Evolutionary conservation across 2,113 vertebrate species (phyloP).

Genomic region (Centropus bengalensis): DNA sequence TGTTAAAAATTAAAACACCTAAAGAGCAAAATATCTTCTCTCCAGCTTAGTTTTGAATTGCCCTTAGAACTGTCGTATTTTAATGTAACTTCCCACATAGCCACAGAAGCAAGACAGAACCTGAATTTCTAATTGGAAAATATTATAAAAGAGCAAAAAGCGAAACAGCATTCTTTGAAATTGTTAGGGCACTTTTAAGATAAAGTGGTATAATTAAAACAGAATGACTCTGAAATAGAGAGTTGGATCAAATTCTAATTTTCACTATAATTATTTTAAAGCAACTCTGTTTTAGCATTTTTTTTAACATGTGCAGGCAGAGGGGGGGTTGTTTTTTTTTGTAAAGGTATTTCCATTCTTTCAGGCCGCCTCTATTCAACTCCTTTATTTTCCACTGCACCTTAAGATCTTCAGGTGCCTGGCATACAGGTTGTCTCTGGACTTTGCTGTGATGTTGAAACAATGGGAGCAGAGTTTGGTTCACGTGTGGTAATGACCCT

Average conservation of each 20-base stretch:
- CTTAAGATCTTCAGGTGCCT: not conserved
- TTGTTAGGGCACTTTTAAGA: not conserved
- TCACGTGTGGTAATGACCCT: not conserved
- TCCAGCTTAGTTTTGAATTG: not conserved
- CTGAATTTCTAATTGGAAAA: conserved; percentile 30
- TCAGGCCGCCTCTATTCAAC: not conserved
- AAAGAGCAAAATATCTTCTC: not conserved
- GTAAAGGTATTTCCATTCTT: not conserved
- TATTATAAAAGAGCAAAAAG: not conserved
- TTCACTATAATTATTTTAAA: not conserved
- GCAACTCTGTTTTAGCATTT: not conserved
- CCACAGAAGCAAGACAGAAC: not conserved
- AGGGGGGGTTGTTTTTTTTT: not conserved
- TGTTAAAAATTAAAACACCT: not conserved
- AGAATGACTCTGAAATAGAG: not conserved
- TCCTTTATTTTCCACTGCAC: not conserved
- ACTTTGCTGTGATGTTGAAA: not conserved
- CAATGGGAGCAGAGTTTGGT: not conserved
- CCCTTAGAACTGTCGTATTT: not conserved
- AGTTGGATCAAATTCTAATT: not conserved
- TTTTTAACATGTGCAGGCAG: not conserved
- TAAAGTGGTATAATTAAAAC: not conserved
- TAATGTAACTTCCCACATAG: conserved; percentile 13
- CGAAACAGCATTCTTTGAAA: not conserved
- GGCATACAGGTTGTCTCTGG: not conserved